Conservation (phyloP, 2,113 vertebrate genomes). For the Motacilla tschutschensis region DNA sequence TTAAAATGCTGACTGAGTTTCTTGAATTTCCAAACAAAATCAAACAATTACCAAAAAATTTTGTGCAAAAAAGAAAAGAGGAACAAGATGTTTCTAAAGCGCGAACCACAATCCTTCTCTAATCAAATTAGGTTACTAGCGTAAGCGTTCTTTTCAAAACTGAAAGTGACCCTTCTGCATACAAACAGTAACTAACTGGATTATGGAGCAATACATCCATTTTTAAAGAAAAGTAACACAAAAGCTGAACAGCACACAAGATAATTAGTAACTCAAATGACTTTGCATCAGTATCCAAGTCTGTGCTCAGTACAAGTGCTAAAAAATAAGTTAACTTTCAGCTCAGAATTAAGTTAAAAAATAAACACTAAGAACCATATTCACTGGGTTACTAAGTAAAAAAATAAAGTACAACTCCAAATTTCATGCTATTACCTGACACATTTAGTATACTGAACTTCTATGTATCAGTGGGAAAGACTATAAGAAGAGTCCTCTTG, state of each 20-base stretch:
- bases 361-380: not conserved
- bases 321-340: not conserved
- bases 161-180: accelerated
- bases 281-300: not conserved
- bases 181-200: not conserved
- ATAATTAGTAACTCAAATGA: not conserved
- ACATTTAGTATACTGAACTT: not conserved
- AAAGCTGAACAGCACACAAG: not conserved
- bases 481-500: not conserved
- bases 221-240: not conserved
- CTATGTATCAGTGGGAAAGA: not conserved
- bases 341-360: not conserved
- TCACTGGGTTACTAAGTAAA: not conserved
- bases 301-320: not conserved
- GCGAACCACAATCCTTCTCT: not conserved
- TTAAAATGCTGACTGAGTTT: not conserved
- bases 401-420: not conserved
- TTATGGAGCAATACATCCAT: not conserved
- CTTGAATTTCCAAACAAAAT: not conserved
- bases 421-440: not conserved
- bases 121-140: not conserved
- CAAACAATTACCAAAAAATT: not conserved
- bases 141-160: not conserved
- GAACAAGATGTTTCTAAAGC: not conserved
- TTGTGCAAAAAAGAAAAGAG: not conserved